Evolutionary conservation across 2,888 invertebrate species (phyloP), one percentile per base, ranked within the genome.

Genomic region (Epiblema foenella): DNA sequence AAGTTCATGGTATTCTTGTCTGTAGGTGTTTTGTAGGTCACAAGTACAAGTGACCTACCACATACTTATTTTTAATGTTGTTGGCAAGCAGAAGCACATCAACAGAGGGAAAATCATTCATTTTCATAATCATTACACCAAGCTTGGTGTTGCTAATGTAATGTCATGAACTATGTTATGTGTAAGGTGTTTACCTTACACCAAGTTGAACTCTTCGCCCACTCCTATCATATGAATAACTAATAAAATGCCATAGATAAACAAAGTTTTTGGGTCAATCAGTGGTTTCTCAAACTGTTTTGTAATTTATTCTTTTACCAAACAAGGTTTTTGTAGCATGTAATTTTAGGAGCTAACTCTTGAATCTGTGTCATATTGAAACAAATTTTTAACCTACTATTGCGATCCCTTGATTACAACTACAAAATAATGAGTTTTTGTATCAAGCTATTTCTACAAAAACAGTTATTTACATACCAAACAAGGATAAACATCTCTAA

Each of bases 11-110:
- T 1, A 42, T 29, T 42, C 15, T 1, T 33, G 15, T 51, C 20
- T 58, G 62, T 51, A 51, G 51, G 51, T 18, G 10, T 20, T 62
- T 42, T 51, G 2, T 29, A 62, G 59, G 42, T 46, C 46, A 46
- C 8, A 17, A 9, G 10, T 51, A 7, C n/a, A n/a, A n/a, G n/a
- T n/a, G n/a, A n/a, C 1, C 3, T 62, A 15, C 8, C 42, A 7
- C 42, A 12, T 17, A 29, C 0, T 10, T 51, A 8, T n/a, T 46
- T 24, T 46, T 46, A 8, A 42, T 15, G 15, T 15, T 7, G 7
- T 42, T 42, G n/a, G 46, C 8, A 42, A 42, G 15, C 15, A 42
- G 12, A 12, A 15, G 2, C n/a, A 33, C 8, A 33, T 33, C 33
- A 46, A 4, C 46, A n/a, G n/a, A 8, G 15, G n/a, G n/a, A 46